Conservation (phyloP, 2,113 vertebrate genomes). For the Lepus americanus region DNA sequence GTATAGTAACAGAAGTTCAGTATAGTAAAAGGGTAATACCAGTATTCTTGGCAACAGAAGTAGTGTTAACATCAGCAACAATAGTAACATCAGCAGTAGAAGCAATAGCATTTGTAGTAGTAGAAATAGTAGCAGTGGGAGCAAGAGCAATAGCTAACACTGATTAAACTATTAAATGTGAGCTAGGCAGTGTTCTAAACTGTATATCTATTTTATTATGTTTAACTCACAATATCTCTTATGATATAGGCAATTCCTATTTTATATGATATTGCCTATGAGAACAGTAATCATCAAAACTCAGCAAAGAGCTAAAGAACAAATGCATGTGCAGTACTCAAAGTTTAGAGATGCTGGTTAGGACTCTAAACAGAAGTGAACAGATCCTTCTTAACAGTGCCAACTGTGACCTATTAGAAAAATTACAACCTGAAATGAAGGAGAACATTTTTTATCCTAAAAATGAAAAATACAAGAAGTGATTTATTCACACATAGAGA, state of each 20-base stretch:
- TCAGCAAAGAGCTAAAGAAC: neutral
- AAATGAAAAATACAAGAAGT: constrained; percentile 28
- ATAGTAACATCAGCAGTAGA: neutral
- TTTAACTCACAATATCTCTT: neutral
- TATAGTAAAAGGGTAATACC: neutral
- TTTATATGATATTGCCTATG: neutral
- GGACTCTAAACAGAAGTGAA: neutral
- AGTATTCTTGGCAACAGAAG: neutral
- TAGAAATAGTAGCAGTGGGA: neutral
- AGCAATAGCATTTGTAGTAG: neutral
- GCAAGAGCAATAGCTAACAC: neutral
- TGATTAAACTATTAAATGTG: neutral
- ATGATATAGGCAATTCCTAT: neutral
- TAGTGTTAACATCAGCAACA: neutral
- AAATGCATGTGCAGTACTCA: neutral
- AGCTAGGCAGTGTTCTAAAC: neutral
- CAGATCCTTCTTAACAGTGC: neutral
- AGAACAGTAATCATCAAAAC: constrained; percentile 11
- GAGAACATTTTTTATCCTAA: neutral
- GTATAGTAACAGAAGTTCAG: neutral
- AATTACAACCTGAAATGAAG: constrained; percentile 25
- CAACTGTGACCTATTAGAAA: neutral
- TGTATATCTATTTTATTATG: neutral
- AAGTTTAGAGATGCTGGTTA: neutral
- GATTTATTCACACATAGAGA: neutral